Evolutionary conservation across 2,113 vertebrate genomes (phyloP).

Genomic region (Chionis minor): DNA sequence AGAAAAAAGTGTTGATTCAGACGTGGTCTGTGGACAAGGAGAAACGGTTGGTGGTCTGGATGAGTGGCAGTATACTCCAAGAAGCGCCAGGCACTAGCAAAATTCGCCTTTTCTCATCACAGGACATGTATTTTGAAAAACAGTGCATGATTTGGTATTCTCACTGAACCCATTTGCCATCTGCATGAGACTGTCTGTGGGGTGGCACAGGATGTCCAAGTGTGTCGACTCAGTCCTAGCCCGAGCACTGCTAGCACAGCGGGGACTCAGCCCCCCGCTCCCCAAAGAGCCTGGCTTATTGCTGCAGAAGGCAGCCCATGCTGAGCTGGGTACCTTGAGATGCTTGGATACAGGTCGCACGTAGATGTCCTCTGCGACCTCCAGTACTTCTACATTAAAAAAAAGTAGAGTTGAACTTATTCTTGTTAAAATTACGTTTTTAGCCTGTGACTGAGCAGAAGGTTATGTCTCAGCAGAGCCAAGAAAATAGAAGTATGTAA

Average conservation of each 20-base stretch:
- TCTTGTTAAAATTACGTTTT: neutral
- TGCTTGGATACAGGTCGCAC: rapidly evolving
- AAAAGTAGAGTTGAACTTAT: neutral
- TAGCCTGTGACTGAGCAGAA: conserved; percentile 16
- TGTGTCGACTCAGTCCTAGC: neutral
- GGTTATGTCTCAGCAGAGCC: conserved; percentile 36
- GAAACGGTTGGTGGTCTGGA: neutral
- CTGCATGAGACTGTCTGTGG: no score
- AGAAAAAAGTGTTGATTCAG: neutral
- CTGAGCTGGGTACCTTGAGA: neutral
- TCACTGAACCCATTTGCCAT: neutral
- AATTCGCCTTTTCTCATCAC: neutral
- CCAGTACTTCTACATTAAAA: neutral
- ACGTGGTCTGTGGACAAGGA: neutral
- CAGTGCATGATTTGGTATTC: neutral
- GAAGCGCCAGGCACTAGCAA: neutral
- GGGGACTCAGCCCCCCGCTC: neutral
- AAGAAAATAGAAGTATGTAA: conserved; percentile 42
- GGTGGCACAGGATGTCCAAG: neutral
- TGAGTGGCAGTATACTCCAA: neutral
- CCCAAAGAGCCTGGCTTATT: neutral
- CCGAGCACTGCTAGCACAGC: neutral
- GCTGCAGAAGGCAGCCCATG: neutral
- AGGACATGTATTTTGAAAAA: neutral
- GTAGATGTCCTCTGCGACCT: neutral